phyloP scores from a whole-genome alignment of 2,888 invertebrate species.

The Dioctria linearis region DNA sequence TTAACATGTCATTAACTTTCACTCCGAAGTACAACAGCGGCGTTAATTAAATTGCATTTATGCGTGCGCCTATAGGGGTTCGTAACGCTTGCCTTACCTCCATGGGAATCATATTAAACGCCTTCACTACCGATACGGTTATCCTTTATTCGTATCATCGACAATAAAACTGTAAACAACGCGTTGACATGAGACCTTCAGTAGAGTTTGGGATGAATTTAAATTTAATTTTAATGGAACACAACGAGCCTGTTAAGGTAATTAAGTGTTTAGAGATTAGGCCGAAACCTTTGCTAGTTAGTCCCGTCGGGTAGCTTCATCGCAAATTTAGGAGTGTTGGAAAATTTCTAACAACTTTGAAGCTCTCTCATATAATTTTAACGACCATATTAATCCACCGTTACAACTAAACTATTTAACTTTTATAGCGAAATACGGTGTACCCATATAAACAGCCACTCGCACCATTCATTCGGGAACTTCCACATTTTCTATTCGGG shows the following conservation, averaged over 20 bases:
- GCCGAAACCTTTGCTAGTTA: background rate
- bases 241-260: slow-evolving; percentile 45
- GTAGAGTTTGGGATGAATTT: background rate
- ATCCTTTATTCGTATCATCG: background rate
- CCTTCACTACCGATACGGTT: slow-evolving; percentile 13
- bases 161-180: slow-evolving; percentile 22
- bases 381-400: too few relatives aligned
- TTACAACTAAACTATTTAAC: too few relatives aligned
- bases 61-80: background rate
- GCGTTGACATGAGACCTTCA: slow-evolving; percentile 1
- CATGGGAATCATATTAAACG: slow-evolving; percentile 21
- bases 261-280: slow-evolving; percentile 51
- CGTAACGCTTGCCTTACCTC: background rate
- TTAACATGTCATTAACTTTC: slow-evolving; percentile 55
- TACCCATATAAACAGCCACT: too few relatives aligned
- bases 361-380: background rate
- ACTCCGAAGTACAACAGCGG: slow-evolving; percentile 14
- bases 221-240: slow-evolving; percentile 6
- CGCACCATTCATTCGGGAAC: too few relatives aligned
- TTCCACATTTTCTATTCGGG: too few relatives aligned
- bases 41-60: slow-evolving; percentile 39
- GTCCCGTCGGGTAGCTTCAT: too few relatives aligned
- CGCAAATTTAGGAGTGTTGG: too few relatives aligned
- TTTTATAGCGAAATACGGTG: too few relatives aligned
- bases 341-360: background rate